Base-by-base conservation (phyloP, 2,888 invertebrate genomes). In the Agonopterix alstromeriana region DNA sequence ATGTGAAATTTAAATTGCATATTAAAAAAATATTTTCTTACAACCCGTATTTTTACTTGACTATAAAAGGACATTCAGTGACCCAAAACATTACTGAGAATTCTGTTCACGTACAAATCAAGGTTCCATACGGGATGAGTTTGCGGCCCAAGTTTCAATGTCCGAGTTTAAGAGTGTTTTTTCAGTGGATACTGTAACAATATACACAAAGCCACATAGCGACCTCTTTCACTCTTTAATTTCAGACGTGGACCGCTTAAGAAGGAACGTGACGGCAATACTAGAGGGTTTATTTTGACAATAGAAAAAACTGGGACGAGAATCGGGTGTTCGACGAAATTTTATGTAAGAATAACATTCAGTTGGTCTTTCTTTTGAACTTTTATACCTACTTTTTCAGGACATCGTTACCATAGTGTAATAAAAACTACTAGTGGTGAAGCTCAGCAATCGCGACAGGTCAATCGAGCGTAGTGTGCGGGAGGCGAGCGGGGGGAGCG, bases 31-130 rank as follows among this genome's bases (percentile, higher is more conserved):
- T n/a, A n/a, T n/a, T n/a, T n/a, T n/a, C n/a, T n/a, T n/a, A n/a
- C n/a, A n/a, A n/a, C n/a, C n/a, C n/a, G n/a, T n/a, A n/a, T n/a
- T n/a, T n/a, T n/a, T n/a, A n/a, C n/a, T n/a, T n/a, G n/a, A n/a
- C n/a, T n/a, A n/a, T 73, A 72, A 74, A 77, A 70, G 64, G 70
- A 67, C 69, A 67, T 66, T 67, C 65, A 62, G 60, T 62, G 65
- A 67, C 67, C 70, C 66, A 64, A 69, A 75, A 73, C 67, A 70
- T 71, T 62, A 63, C 56, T 53, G 58, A 67, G 60, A 58, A 82
- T 82, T 78, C 79, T 17, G 48, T 64, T 75, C 83, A 82, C 83
- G 83, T 80, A 51, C 70, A 61, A 68, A 73, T 73, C 73, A 71
- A 67, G 71, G 61, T 73, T 27, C 74, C 74, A 69, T 74, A 77